These are phyloP conservation scores for Syrmaticus mikado DNA, from an alignment of 2,113 vertebrate species.

Conservation along the genomic window DNA sequence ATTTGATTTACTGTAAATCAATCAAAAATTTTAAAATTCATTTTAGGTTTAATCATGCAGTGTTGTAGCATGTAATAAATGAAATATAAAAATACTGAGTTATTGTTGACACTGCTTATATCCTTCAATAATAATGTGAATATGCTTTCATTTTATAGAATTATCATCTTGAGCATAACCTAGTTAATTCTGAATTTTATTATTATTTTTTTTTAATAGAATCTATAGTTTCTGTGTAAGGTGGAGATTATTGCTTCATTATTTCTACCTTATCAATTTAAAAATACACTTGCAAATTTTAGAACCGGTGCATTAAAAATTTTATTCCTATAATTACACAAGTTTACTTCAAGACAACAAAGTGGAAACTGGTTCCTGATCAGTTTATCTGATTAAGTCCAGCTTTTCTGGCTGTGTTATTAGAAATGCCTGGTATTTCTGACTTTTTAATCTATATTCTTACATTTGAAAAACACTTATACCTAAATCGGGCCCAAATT, in stretches of 20 bases:
- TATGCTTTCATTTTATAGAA: neutral
- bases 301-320: neutral
- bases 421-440: neutral
- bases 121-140: neutral
- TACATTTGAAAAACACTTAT: neutral
- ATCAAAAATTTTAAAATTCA: neutral
- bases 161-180: neutral
- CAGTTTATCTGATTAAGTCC: neutral
- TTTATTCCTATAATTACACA: neutral
- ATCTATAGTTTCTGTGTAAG: neutral
- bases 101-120: neutral
- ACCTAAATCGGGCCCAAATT: neutral
- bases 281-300: neutral
- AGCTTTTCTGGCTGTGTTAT: neutral
- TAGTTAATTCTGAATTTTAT: neutral
- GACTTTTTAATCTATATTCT: neutral
- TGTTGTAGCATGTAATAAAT: neutral
- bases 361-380: neutral
- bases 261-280: neutral
- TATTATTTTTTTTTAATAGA: neutral
- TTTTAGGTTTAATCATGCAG: slow-evolving; percentile 11
- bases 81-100: slow-evolving; percentile 10
- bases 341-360: neutral
- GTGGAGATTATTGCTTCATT: neutral
- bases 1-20: slow-evolving; percentile 55